Base-by-base conservation (phyloP, 2,888 invertebrate genomes). In the Rhodophaea formosa region DNA sequence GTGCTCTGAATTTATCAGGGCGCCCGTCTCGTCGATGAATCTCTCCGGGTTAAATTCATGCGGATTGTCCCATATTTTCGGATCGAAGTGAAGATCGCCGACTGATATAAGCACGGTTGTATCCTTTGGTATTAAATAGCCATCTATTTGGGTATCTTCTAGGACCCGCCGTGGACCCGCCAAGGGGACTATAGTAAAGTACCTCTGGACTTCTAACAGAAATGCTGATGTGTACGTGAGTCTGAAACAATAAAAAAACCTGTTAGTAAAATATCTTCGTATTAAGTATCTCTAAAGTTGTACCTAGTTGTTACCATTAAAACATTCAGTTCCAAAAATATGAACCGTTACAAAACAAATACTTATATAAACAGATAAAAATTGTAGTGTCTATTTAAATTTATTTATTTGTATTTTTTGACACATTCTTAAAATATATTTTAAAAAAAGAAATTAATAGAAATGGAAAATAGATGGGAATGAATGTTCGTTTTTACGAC, bases 21-120 rank as follows among this genome's bases (percentile, higher is more conserved):
- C 80, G 16, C 93, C 94, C 16, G 81, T 71, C 10, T 88, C 83
- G 65, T 93, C 88, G 53, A 94, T 84, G 82, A 94, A 94, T 77
- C 95, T 88, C 71, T 94, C 92, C 0, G 94, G 94, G 30, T 86
- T 84, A 72, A 94, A 94, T 60, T 82, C 79, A n/a, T 90, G 71
- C 0, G 94, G 94, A 61, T 93, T 88, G 0, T 86, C 81, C 94
- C 94, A 95, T 10, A 82, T 64, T 60, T 82, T 69, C 51, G 93
- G 92, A 70, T 92, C 92, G 63, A 88, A 88, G 56, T 92, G 85
- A 61, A 93, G 87, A 71, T 93, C 91, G 15, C 91, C 80, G 7
- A 86, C 68, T 57, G 92, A 92, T 45, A 93, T 80, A 16, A 94
- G 75, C 12, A 94, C 71, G 0, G 92, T 91, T 1, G 94, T 89